Base-by-base conservation (phyloP, 2,888 invertebrate species). In the Archips crataeganus region DNA sequence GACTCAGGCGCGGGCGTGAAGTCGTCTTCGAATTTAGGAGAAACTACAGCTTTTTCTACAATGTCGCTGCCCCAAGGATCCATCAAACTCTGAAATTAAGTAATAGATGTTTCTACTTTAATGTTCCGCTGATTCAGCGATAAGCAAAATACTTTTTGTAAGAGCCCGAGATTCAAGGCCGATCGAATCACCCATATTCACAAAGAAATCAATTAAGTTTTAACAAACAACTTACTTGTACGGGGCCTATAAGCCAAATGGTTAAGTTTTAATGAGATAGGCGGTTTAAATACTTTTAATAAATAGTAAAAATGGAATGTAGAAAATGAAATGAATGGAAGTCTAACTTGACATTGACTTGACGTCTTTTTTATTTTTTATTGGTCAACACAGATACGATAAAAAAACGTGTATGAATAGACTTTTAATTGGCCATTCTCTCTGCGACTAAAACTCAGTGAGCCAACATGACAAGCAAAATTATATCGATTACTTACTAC, bases 1-100 rank as follows among this genome's bases (percentile, higher is more conserved):
- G 80, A 82, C 74, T 87, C 82, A 39, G 79, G 79, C 74, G 84
- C 82, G 45, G 95, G 91, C 77, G 90, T 87, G 82, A 96, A 96
- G 85, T 96, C 94, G 80, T 96, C 96, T 87, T 96, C 96, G 79
- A 96, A 96, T 82, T 90, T 85, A 74, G 89, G 79, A 63, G 80
- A 85, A 73, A 81, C 82, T 77, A 76, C 83, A 76, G 85, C 78
- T 76, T 82, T 84, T 79, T 84, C 84, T 75, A 80, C 85, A 78
- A 77, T 81, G 85, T 89, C 84, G 80, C 82, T 84, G 78, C 94
- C 94, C 94, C 94, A 94, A 87, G 94, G 94, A 94, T 94, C 94
- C 94, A 94, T 94, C 86, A 92, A 94, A 86, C 83, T 85, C 90
- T 92, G 82, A 47, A 82, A 83, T 72, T 51, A 75, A 78, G 34